These are phyloP conservation scores for Acanthis flammea DNA, from an alignment of 2,797 vertebrate species.

Conservation along the genomic window DNA sequence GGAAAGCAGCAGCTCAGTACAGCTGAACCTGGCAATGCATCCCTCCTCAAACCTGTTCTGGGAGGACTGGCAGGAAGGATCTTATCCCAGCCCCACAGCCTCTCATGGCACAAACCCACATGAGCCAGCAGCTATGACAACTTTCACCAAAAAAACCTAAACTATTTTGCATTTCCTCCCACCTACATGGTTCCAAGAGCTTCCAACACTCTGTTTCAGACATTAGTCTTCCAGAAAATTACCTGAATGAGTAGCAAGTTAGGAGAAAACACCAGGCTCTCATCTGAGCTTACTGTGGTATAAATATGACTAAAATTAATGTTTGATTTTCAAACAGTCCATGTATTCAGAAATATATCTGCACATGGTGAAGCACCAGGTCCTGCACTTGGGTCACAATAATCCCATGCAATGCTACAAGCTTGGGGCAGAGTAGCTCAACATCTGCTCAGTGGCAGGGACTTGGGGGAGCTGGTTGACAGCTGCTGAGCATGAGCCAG, in stretches of 20 bases:
- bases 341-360: neutral
- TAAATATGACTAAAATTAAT: neutral
- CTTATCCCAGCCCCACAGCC: rapidly evolving
- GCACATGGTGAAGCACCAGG: rapidly evolving
- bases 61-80: neutral
- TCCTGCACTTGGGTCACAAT: neutral
- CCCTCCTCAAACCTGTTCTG: neutral
- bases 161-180: neutral
- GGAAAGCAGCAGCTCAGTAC: neutral
- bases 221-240: neutral
- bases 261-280: neutral
- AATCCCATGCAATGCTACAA: rapidly evolving
- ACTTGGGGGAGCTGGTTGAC: neutral
- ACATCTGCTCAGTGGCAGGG: neutral
- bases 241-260: neutral
- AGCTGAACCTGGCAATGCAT: neutral
- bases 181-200: neutral
- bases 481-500: neutral
- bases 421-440: neutral
- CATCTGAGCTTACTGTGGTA: neutral
- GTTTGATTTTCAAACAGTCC: neutral
- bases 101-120: neutral
- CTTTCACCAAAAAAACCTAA: neutral
- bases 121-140: neutral
- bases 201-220: neutral